Base-by-base conservation (phyloP, 2,888 invertebrate species). In the Nematopogon swammerdamellus region DNA sequence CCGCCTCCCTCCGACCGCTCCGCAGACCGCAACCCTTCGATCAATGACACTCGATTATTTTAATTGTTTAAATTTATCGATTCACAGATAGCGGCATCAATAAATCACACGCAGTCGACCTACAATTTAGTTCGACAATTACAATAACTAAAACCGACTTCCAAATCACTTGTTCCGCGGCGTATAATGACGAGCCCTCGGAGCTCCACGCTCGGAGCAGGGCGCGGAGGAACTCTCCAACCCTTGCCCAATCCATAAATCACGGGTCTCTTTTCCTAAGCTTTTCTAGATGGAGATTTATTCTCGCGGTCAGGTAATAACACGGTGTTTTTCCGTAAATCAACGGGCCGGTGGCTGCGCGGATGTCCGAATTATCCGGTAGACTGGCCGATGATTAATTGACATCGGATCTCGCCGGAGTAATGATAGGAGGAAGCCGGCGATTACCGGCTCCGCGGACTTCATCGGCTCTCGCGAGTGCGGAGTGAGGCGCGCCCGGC, bases 241-340 rank as follows among this genome's bases (percentile, higher is more conserved):
- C 25, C 25, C n/a, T 36, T 36, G n/a, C 36, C 11, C 3, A 36
- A 36, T 14, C 11, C 36, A 36, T 36, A 36, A 36, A 36, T 36
- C 36, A 36, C 36, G n/a, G n/a, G n/a, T n/a, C n/a, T n/a, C 25
- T 25, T 25, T 25, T 76, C 72, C 76, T 79, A 76, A 77, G 76
- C 76, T 75, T 77, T 79, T 76, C 79, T 77, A 79, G 77, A 79
- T 77, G 79, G 71, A 79, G 79, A 79, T 79, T 79, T 79, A 79
- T 77, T 36, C 36, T 4, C 36, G 11, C 11, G 36, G 36, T 3
- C 75, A 75, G 67, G 64, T 79, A 79, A 79, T 79, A 77, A 76
- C 76, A 77, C 62, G 75, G 75, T 77, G 72, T 68, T 73, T 77
- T 77, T 76, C 75, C 75, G 70, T 77, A 76, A 76, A 79, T 79